Conservation (phyloP, 2,888 invertebrate species). For the Thereva unica region DNA sequence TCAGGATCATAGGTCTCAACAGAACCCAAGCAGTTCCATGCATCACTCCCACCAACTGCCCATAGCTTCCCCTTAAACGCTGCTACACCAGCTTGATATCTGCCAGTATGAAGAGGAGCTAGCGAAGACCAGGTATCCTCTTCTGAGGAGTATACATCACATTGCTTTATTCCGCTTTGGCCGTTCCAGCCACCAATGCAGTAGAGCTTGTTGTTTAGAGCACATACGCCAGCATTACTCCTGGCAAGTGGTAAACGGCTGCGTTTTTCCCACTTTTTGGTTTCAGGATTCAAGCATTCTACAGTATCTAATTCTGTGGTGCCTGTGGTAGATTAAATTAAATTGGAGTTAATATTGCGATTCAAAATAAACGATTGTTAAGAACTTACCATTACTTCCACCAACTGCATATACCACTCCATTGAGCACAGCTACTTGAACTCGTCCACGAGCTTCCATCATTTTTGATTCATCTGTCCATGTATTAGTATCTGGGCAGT, state of each 20-base stretch:
- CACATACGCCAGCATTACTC: conserved; percentile 72
- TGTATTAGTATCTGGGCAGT: conserved; percentile 69
- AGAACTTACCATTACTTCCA: conserved; percentile 72
- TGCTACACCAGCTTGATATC: conserved; percentile 79
- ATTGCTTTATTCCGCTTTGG: conserved; percentile 69
- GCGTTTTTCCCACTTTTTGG: conserved; percentile 61
- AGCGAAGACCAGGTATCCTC: conserved; percentile 69
- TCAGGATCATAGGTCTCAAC: conserved; percentile 71
- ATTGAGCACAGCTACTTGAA: conserved; percentile 72
- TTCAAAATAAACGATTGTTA: not conserved
- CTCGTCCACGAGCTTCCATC: conserved; percentile 76
- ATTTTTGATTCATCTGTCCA: conserved; percentile 74
- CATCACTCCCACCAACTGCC: conserved; percentile 84
- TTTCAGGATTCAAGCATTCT: conserved; percentile 59
- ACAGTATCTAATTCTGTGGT: conserved; percentile 76
- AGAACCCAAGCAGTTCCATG: conserved; percentile 80
- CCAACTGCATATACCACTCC: conserved; percentile 77
- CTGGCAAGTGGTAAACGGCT: conserved; percentile 66
- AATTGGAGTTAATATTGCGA: not conserved
- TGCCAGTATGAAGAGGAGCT: conserved; percentile 70
- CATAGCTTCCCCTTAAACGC: conserved; percentile 70
- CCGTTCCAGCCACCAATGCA: conserved; percentile 83
- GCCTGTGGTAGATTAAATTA: conserved; percentile 29
- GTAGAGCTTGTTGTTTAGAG: conserved; percentile 68
- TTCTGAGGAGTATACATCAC: conserved; percentile 71